A percentile compares a stretch with the other conserved stretches of the same genome.
phyloP scores from a whole-genome alignment of 2,113 vertebrate species.

The Chlorodrepanis virens region DNA sequence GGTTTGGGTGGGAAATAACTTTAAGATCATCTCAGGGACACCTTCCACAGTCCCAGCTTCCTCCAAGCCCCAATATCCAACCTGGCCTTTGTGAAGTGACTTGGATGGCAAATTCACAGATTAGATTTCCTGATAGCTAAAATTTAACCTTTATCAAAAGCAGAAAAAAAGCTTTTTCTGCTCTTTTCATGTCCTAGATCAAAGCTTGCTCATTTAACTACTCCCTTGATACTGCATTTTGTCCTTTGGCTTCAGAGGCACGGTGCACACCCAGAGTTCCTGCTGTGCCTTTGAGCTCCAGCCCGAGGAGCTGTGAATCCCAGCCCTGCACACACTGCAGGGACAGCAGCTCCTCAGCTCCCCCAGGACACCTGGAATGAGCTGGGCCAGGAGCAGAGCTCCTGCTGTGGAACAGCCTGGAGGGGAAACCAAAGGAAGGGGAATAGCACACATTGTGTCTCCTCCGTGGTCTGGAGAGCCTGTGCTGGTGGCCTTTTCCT shows the following conservation, averaged over 20 bases:
- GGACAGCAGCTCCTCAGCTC: not conserved
- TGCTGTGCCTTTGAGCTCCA: not conserved
- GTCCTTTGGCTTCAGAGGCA: not conserved
- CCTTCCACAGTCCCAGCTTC: not conserved
- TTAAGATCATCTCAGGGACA: not conserved
- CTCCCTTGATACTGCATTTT: not conserved
- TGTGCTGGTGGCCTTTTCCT: not conserved
- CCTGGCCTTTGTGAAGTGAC: not conserved
- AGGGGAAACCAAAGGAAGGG: not conserved
- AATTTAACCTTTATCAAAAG: not conserved
- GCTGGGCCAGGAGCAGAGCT: not conserved
- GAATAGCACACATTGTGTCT: not conserved
- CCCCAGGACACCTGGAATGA: not conserved
- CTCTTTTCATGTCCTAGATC: not conserved
- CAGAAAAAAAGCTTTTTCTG: accelerated
- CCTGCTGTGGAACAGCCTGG: accelerated
- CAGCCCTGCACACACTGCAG: not conserved
- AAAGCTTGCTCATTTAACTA: not conserved
- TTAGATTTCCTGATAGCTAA: not conserved
- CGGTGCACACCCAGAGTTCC: not conserved
- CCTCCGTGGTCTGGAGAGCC: not conserved
- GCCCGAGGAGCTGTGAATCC: not conserved
- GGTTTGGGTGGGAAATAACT: not conserved
- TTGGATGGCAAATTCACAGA: not conserved
- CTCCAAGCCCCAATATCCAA: not conserved